Percentiles rank a stretch among this genome's conserved stretches.
These are phyloP conservation scores for Eolophus roseicapilla DNA, from an alignment of 2,113 vertebrate species.

Conservation along the genomic window DNA sequence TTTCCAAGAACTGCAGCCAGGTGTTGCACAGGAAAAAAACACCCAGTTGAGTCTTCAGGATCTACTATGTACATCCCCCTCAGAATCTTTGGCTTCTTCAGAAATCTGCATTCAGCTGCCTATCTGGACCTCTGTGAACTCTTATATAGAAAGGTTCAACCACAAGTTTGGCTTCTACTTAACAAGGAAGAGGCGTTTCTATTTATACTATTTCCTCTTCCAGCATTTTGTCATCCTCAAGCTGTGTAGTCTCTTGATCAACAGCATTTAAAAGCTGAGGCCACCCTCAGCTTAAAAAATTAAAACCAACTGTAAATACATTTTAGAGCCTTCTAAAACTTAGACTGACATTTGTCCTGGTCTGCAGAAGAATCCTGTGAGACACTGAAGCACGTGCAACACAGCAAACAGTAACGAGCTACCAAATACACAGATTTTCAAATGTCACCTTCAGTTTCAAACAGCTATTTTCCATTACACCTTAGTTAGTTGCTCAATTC, in stretches of 20 bases:
- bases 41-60: not conserved
- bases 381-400: not conserved
- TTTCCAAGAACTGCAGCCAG: not conserved
- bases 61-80: not conserved
- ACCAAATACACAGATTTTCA: not conserved
- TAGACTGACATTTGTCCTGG: not conserved
- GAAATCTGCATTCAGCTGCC: not conserved
- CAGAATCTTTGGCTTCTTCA: not conserved
- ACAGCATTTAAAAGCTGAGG: not conserved
- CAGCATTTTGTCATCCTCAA: conserved; percentile 49
- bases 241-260: not conserved
- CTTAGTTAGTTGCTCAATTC: not conserved
- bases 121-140: not conserved
- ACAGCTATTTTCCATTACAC: not conserved
- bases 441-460: not conserved
- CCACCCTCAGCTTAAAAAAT: not conserved
- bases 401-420: not conserved
- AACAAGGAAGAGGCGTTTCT: conserved; percentile 62
- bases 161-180: conserved; percentile 48
- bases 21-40: not conserved
- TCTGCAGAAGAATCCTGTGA: not conserved
- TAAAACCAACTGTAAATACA: not conserved
- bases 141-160: not conserved
- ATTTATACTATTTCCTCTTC: conserved; percentile 63
- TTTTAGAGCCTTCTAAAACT: not conserved